Conservation (phyloP, 64 coral and sea anemone species). For the Actinia equina region DNA sequence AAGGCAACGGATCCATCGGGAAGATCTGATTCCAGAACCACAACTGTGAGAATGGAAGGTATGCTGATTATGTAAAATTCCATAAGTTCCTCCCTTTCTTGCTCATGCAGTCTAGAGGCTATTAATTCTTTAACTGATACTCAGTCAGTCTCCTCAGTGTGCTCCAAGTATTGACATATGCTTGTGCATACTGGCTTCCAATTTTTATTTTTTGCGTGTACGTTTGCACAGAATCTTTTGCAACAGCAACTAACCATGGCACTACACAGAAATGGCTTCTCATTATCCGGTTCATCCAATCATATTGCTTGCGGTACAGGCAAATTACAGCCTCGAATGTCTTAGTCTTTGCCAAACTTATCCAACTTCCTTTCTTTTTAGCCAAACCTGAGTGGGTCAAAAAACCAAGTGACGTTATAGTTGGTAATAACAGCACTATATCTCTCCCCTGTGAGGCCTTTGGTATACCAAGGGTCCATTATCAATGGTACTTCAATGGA, state of each 20-base stretch:
- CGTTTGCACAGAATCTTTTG: no score
- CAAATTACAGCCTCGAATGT: no score
- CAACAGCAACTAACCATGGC: no score
- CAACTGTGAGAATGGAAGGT: constrained; percentile 81
- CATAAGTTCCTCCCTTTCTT: background rate
- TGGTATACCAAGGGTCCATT: constrained; percentile 60
- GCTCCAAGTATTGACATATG: no score
- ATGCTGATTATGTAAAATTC: background rate
- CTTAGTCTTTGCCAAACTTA: no score
- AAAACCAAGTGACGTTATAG: constrained; percentile 55
- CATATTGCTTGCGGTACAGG: no score
- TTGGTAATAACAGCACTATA: constrained; percentile 46
- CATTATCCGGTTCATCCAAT: no score
- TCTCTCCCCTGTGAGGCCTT: constrained; percentile 56
- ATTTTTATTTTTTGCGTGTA: no score
- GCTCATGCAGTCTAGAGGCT: no score
- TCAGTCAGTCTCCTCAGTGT: no score
- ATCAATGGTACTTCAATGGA: constrained; percentile 80
- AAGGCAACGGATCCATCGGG: constrained; percentile 56
- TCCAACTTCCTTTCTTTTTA: background rate
- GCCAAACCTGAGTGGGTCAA: constrained; percentile 86
- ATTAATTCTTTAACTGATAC: no score
- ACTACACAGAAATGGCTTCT: background rate
- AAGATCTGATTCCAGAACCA: constrained; percentile 37
- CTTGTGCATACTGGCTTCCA: no score